Conservation (phyloP, 2,888 invertebrate species). For the Gasteruption jaculator region DNA sequence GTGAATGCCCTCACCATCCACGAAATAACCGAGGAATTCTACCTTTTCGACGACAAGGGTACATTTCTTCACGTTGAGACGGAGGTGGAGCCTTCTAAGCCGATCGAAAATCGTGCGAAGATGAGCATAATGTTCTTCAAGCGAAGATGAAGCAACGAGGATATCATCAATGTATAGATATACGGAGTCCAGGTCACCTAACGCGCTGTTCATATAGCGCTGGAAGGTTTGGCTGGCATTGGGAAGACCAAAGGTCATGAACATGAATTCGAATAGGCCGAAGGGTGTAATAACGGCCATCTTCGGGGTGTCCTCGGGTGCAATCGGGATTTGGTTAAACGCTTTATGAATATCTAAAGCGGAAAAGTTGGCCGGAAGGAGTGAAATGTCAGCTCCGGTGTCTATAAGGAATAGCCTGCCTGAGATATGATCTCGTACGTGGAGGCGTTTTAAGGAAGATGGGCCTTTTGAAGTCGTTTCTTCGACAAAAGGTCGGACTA, state of each 20-base stretch:
- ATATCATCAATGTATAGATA: constrained; percentile 7
- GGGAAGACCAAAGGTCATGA: no score
- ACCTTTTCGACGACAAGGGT: constrained; percentile 10
- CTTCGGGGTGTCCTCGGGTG: no score
- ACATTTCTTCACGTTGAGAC: constrained; percentile 6
- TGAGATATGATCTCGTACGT: constrained; percentile 8
- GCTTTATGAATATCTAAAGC: no score
- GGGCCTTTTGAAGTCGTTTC: not conserved
- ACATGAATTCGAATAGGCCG: no score
- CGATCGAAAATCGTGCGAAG: constrained; percentile 1
- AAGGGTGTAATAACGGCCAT: no score
- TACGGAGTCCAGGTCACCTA: no score
- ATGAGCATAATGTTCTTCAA: constrained; percentile 8
- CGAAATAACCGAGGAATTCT: constrained; percentile 16
- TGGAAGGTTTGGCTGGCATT: no score
- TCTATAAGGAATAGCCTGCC: constrained; percentile 13
- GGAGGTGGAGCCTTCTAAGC: constrained; percentile 1
- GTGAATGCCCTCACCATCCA: constrained; percentile 11
- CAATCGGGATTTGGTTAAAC: no score
- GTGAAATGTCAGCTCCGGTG: constrained; percentile 16
- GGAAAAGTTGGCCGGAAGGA: constrained; percentile 10
- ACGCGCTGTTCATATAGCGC: no score
- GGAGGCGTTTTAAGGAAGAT: constrained; percentile 14
- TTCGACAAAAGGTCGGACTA: not conserved
- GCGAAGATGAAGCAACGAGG: constrained; percentile 4